Conservation (phyloP, 2,888 invertebrate genomes). For the Aelia acuminata region DNA sequence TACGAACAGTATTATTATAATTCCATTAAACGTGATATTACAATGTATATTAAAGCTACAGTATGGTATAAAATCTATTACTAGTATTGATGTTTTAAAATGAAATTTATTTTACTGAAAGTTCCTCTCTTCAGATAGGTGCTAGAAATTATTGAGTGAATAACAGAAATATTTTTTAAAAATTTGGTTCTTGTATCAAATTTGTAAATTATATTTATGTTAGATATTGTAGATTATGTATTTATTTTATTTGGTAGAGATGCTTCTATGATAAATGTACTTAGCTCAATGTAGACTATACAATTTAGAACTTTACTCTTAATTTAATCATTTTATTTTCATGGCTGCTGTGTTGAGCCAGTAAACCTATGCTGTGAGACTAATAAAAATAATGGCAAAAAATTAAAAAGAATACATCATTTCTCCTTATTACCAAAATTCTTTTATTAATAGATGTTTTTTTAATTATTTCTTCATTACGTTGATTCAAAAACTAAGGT, state of each 20-base stretch:
- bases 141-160: slow-evolving; percentile 46
- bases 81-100: slow-evolving; percentile 48
- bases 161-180: slow-evolving; percentile 52
- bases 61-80: neutral
- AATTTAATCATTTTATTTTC: slow-evolving; percentile 53
- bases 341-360: slow-evolving; percentile 49
- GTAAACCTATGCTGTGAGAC: slow-evolving; percentile 58
- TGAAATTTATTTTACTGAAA: slow-evolving; percentile 57
- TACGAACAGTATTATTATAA: slow-evolving; percentile 58
- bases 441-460: neutral
- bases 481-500: too few relatives aligned
- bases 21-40: slow-evolving; percentile 57
- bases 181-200: slow-evolving; percentile 46
- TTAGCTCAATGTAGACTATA: slow-evolving; percentile 54
- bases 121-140: slow-evolving; percentile 49
- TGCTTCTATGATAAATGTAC: slow-evolving; percentile 49
- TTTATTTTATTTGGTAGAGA: slow-evolving; percentile 54
- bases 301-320: slow-evolving; percentile 22
- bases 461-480: neutral
- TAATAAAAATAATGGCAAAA: slow-evolving; percentile 53
- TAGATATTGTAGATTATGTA: slow-evolving; percentile 53
- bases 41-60: slow-evolving; percentile 22
- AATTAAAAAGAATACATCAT: slow-evolving; percentile 9
- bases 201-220: slow-evolving; percentile 59
- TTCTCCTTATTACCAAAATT: neutral